Evolutionary conservation across 2,797 vertebrate species (phyloP).

Genomic region (Sebastes variabilis): DNA sequence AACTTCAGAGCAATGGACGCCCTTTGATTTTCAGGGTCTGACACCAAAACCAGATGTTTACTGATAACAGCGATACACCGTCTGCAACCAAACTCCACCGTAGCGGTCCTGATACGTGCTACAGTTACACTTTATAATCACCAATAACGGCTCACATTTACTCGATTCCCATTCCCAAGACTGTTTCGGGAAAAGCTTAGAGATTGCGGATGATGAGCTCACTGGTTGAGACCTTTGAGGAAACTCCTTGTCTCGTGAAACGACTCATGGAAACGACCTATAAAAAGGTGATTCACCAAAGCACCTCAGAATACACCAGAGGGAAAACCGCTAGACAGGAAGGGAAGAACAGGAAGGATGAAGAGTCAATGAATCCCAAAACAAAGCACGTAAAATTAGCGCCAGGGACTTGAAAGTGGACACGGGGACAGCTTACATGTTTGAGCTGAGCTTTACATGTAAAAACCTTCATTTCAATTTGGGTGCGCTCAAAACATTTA

Average conservation of each 20-base stretch:
- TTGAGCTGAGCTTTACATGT: not conserved
- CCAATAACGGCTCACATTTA: not conserved
- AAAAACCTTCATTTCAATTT: not conserved
- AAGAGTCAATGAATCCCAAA: slow-evolving; percentile 44
- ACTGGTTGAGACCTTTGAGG: not conserved
- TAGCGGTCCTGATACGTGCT: not conserved
- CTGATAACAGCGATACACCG: slow-evolving; percentile 15
- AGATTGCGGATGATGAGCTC: slow-evolving; percentile 14
- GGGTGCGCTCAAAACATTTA: rapidly evolving
- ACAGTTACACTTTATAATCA: too few species aligned
- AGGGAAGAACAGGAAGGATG: slow-evolving; percentile 59
- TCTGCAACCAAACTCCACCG: not conserved
- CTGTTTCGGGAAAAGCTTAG: not conserved
- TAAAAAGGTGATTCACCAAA: slow-evolving; percentile 49
- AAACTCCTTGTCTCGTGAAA: slow-evolving; percentile 25
- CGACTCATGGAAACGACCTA: slow-evolving; percentile 11
- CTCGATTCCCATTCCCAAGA: not conserved
- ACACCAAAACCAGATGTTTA: slow-evolving; percentile 60
- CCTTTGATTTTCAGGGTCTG: slow-evolving; percentile 46
- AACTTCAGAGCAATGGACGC: slow-evolving; percentile 39
- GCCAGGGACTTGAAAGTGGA: not conserved
- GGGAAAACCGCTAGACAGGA: slow-evolving; percentile 35
- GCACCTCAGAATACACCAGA: slow-evolving; percentile 31
- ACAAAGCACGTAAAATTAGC: slow-evolving; percentile 35
- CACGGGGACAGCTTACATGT: not conserved